phyloP scores from a whole-genome alignment of 2,113 vertebrate genomes.

The Osmerus eperlanus region DNA sequence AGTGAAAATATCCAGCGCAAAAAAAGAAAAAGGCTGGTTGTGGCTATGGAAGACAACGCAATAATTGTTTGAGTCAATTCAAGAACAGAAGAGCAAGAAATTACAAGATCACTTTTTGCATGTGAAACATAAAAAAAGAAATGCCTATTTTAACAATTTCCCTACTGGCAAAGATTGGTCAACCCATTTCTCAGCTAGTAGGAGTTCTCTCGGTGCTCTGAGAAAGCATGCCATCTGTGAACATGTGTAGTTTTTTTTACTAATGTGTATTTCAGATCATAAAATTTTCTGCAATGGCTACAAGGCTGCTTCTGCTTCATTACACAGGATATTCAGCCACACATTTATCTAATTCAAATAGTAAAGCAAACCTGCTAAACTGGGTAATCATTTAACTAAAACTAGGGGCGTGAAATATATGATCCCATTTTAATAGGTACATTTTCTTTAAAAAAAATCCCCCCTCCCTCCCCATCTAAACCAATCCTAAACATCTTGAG shows the following conservation, averaged over 20 bases:
- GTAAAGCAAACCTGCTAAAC: conserved; percentile 49
- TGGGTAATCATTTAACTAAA: conserved; percentile 60
- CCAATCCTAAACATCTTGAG: conserved; percentile 38
- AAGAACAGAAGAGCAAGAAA: conserved; percentile 37
- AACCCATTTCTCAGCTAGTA: conserved; percentile 41
- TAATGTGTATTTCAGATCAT: neutral
- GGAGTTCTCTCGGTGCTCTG: conserved; percentile 32
- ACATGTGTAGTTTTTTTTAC: neutral
- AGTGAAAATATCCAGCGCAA: conserved; percentile 33
- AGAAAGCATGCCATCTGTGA: conserved; percentile 36
- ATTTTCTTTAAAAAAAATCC: conserved; percentile 24
- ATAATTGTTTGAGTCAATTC: conserved; percentile 64
- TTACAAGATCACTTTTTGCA: conserved; percentile 48
- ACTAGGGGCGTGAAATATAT: conserved; percentile 60
- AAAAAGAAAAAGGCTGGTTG: conserved; percentile 67
- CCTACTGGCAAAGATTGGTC: conserved; percentile 50
- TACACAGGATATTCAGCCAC: conserved; percentile 48
- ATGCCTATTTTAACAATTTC: conserved; percentile 18
- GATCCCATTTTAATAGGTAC: conserved; percentile 58
- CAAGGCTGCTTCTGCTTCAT: conserved; percentile 37
- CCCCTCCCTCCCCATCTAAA: conserved; percentile 27
- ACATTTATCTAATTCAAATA: conserved; percentile 51
- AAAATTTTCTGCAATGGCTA: conserved; percentile 12
- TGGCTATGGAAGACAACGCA: conserved; percentile 77
- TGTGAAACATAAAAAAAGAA: neutral